Evolutionary conservation across 2,797 vertebrate genomes (phyloP).

Genomic region (Phoebastria nigripes): DNA sequence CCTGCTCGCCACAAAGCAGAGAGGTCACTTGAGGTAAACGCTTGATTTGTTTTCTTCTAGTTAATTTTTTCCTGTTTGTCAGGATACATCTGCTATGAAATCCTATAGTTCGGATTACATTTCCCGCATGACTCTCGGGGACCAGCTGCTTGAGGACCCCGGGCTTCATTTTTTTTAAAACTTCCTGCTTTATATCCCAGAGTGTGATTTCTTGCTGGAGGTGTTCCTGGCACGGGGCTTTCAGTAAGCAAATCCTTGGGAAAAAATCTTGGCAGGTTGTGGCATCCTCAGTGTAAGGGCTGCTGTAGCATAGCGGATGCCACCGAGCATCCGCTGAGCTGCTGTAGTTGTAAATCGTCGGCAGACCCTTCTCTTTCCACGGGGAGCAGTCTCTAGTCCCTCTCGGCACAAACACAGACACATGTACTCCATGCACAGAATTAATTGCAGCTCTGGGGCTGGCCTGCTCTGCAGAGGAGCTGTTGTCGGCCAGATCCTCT

Average conservation of each 20-base stretch:
- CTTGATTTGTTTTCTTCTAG: not conserved
- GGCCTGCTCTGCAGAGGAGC: not conserved
- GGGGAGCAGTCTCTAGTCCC: not conserved
- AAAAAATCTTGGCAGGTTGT: not conserved
- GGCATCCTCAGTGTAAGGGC: not conserved
- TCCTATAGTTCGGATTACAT: not conserved
- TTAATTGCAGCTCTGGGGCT: not conserved
- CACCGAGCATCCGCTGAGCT: not conserved
- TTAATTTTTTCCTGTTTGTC: constrained; percentile 41
- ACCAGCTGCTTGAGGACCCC: not conserved
- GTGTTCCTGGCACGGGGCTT: not conserved
- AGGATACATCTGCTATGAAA: constrained; percentile 34
- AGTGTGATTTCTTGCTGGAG: not conserved
- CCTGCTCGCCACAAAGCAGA: not conserved
- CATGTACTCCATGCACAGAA: not conserved
- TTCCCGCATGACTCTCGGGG: not conserved
- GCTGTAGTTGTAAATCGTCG: not conserved
- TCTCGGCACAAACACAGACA: not conserved
- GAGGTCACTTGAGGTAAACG: not conserved
- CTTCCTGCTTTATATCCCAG: not conserved
- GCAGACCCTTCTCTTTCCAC: not conserved
- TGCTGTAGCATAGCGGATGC: not conserved
- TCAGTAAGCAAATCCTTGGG: not conserved
- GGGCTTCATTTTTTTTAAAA: not conserved
- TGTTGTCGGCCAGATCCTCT: fast-evolving